Percentiles rank a stretch among this genome's conserved stretches.
These are phyloP conservation scores for Rhynchophorus ferrugineus DNA, from an alignment of 1,140 invertebrate species.

Conservation along the genomic window DNA sequence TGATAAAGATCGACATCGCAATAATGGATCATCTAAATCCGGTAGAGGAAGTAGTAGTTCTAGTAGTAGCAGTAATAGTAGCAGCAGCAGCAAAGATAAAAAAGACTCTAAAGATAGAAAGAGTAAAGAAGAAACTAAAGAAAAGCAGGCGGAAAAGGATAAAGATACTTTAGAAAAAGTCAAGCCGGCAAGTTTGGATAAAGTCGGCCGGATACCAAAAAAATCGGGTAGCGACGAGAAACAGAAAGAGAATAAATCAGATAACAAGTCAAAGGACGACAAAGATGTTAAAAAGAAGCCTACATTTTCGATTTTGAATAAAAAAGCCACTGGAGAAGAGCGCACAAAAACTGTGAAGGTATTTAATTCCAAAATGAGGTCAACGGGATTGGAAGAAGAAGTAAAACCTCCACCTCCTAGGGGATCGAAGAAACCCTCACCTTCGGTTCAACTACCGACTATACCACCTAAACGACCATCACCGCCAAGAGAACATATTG, in stretches of 20 bases:
- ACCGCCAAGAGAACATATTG: constrained; percentile 45
- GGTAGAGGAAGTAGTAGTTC: constrained; percentile 34
- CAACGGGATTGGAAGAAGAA: constrained; percentile 76
- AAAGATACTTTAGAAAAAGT: constrained; percentile 60
- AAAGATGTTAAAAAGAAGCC: constrained; percentile 56
- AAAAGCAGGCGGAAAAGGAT: constrained; percentile 55
- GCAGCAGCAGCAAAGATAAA: constrained; percentile 30
- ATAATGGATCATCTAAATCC: constrained; percentile 36
- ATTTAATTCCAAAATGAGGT: constrained; percentile 79
- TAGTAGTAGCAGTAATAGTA: constrained; percentile 39
- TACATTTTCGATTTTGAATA: constrained; percentile 70
- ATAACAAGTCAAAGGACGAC: constrained; percentile 45
- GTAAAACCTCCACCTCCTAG: constrained; percentile 67
- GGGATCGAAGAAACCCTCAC: constrained; percentile 52
- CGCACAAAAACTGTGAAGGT: constrained; percentile 81
- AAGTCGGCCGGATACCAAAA: constrained; percentile 71
- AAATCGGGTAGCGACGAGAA: constrained; percentile 42
- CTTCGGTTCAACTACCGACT: constrained; percentile 43
- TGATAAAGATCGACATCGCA: constrained; percentile 36
- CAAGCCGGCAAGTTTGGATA: constrained; percentile 55
- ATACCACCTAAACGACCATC: constrained; percentile 54
- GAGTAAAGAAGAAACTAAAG: constrained; percentile 40
- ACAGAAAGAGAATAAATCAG: constrained; percentile 25
- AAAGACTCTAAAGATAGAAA: constrained; percentile 37
- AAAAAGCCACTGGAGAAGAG: constrained; percentile 53